Conservation (phyloP, 2,888 invertebrate species). For the Drosophila tripunctata region DNA sequence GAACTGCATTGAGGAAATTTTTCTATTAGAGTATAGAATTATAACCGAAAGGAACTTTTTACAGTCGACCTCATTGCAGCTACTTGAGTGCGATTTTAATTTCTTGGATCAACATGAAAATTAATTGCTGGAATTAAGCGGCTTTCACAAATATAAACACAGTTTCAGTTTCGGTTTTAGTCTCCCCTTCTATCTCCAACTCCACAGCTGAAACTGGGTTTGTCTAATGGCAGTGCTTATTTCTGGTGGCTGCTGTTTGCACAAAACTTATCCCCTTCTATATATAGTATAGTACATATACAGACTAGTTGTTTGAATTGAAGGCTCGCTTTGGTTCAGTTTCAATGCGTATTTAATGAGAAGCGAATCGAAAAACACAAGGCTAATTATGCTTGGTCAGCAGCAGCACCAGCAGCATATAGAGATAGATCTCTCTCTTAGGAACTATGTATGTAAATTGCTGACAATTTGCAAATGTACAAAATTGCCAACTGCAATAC, state of each 20-base stretch:
- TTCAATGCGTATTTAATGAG: conserved; percentile 59
- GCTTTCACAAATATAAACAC: conserved; percentile 63
- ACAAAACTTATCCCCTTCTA: neutral
- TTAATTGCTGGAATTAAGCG: conserved; percentile 82
- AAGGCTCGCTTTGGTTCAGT: conserved; percentile 10
- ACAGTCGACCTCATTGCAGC: conserved; percentile 22
- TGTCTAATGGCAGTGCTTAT: conserved; percentile 23
- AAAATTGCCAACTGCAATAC: conserved; percentile 52
- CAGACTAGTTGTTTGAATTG: neutral
- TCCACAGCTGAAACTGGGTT: conserved; percentile 1
- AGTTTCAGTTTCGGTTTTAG: conserved; percentile 4
- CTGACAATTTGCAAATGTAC: conserved; percentile 30
- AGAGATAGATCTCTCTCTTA: conserved; percentile 17
- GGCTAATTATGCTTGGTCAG: conserved; percentile 61
- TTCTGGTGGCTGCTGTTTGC: conserved; percentile 17
- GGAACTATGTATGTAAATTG: neutral
- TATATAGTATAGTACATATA: neutral
- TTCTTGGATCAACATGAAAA: conserved; percentile 81
- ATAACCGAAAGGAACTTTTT: neutral
- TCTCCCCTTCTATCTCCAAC: neutral
- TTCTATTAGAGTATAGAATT: neutral
- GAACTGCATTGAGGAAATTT: too few species aligned
- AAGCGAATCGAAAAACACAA: conserved; percentile 18
- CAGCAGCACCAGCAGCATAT: neutral
- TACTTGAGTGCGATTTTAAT: conserved; percentile 71